Base-by-base conservation (phyloP, 2,113 vertebrate species). In the Numenius arquata region DNA sequence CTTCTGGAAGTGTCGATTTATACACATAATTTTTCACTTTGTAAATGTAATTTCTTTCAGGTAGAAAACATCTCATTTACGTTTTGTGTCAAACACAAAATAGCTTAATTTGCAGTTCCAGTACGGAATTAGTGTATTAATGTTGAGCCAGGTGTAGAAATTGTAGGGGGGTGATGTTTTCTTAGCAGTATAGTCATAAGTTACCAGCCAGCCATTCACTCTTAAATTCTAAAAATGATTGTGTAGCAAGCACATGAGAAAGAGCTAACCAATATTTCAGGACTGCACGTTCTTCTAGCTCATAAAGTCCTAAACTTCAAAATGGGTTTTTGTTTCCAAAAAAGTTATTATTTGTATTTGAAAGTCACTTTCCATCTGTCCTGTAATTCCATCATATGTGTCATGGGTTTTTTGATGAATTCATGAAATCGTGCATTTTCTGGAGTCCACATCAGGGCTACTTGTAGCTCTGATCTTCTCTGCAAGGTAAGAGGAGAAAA, bases 351-450 rank as follows among this genome's bases (percentile, higher is more conserved):
- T 40, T 62, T 62, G 27, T 67, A 34, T 30, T 74, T 92, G 56
- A 90, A 94, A 72, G 21, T 34, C 34, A 12, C 26, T 66, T 89
- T 84, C 45, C 25, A 50, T 58, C 47, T 89, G 59, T 9, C 10
- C 10, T 22, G 29, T 63, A 52, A 68, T 85, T 76, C 68, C n/a
- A 38, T 83, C 13, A 25, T 21, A 14, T 25, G 26, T 25, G 23
- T n/a, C 45, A 3, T 9, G 61, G 15, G 26, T 62, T 90, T 65
- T 36, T 34, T 75, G 62, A 66, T 53, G 36, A 82, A 41, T 38
- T 99, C 97, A 99, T 79, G 98, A 99, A 97, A 99, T 58, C 12
- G 63, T 85, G 96, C 99, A 99, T 96, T 97, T 98, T 97, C 97
- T 98, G 67, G 85, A 96, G 53, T 93, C 97, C 47, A 4, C 26